Conservation (phyloP, 2,113 vertebrate genomes). For the Hymenochirus boettgeri region DNA sequence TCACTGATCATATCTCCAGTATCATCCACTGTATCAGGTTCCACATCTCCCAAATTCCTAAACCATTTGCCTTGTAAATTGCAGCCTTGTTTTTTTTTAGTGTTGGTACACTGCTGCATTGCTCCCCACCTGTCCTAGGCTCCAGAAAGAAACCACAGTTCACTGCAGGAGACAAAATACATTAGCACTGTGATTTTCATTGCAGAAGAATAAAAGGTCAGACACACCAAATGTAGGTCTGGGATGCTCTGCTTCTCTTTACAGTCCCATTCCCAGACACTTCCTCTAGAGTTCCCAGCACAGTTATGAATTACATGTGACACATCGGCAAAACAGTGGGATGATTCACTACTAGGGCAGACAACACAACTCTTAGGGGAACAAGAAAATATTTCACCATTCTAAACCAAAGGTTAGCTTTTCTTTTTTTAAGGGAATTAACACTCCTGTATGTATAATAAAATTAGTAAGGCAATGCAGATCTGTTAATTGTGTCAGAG, state of each 20-base stretch:
- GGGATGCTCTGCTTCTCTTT: conserved; percentile 11
- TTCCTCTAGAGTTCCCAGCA: conserved; percentile 18
- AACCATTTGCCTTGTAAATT: background rate
- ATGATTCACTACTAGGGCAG: conserved; percentile 10
- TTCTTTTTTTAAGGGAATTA: no score
- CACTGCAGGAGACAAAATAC: conserved; percentile 9
- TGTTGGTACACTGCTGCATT: background rate
- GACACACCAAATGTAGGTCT: conserved; percentile 17
- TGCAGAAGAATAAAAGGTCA: conserved; percentile 2
- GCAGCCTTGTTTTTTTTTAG: background rate
- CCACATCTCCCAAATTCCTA: background rate
- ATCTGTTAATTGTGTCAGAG: no score
- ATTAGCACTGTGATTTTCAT: background rate
- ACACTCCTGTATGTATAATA: no score
- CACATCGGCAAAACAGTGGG: conserved; percentile 15
- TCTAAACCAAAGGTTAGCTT: no score
- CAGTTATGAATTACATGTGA: conserved; percentile 28
- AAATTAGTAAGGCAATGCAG: no score
- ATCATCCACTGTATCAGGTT: background rate
- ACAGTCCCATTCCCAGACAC: conserved; percentile 11
- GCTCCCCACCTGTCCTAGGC: conserved; percentile 13
- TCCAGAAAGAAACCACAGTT: conserved; percentile 18
- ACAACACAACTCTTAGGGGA: no score
- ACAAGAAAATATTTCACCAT: no score
- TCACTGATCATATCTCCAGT: background rate